A percentile compares a stretch with the other conserved stretches of the same genome.
Conservation (phyloP, 2,113 vertebrate genomes). For the Struthio camelus region DNA sequence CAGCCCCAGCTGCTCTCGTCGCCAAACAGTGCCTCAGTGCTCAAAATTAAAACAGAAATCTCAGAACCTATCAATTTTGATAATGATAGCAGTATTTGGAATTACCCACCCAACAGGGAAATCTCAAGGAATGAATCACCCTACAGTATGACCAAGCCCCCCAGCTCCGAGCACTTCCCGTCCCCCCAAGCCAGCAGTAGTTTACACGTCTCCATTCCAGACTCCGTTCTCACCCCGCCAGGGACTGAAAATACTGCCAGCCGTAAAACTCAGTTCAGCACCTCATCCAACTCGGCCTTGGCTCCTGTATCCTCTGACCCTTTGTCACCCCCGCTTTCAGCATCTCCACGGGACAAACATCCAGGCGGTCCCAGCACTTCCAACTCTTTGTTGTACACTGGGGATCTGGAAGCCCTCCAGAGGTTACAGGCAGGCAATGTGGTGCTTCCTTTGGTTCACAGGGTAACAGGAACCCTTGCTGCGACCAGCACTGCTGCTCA, state of each 20-base stretch:
- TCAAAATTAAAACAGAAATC: conserved; percentile 99
- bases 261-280: conserved; percentile 89
- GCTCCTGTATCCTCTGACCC: conserved; percentile 90
- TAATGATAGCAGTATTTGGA: conserved; percentile 99
- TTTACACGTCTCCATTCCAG: conserved; percentile 94
- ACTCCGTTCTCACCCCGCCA: conserved; percentile 96
- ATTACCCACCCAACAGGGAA: conserved; percentile 98
- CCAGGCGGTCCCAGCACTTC: conserved; percentile 85
- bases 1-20: conserved; percentile 87
- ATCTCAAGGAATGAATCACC: conserved; percentile 98
- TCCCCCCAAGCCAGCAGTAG: conserved; percentile 85
- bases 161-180: conserved; percentile 89
- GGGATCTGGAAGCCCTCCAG: conserved; percentile 96
- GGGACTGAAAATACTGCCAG: conserved; percentile 86
- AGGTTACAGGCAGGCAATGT: conserved; percentile 95
- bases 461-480: conserved; percentile 91
- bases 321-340: conserved; percentile 94
- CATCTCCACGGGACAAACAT: conserved; percentile 96
- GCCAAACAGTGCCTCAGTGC: conserved; percentile 89
- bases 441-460: conserved; percentile 94
- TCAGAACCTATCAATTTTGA: conserved; percentile 98
- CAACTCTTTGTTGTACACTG: conserved; percentile 93
- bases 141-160: conserved; percentile 98
- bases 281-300: conserved; percentile 82
- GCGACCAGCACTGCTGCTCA: conserved; percentile 89